These are phyloP conservation scores for Trachymyrmex cornetzi DNA, from an alignment of 1,140 invertebrate species.

Conservation along the genomic window DNA sequence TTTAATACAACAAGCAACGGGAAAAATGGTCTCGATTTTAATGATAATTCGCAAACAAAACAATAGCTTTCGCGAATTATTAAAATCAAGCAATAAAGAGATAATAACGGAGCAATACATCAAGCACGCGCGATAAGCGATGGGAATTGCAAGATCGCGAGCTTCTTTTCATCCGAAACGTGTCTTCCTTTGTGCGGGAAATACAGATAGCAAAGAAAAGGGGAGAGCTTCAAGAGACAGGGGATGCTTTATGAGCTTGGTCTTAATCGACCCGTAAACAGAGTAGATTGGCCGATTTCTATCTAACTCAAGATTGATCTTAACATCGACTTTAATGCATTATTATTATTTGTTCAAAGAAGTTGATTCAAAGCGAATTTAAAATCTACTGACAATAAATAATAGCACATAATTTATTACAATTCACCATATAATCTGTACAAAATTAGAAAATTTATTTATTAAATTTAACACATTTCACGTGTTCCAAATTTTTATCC, in stretches of 20 bases:
- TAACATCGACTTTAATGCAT: background rate
- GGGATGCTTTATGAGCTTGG: constrained; percentile 19
- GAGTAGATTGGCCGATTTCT: background rate
- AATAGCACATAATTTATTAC: background rate
- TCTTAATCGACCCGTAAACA: constrained; percentile 26
- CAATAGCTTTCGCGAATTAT: constrained; percentile 37
- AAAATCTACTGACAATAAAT: background rate
- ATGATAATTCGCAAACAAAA: constrained; percentile 7
- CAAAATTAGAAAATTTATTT: too few relatives aligned
- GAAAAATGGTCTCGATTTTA: background rate
- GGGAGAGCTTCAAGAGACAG: background rate
- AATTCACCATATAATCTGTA: background rate
- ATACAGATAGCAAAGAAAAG: constrained; percentile 27
- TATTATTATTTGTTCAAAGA: background rate
- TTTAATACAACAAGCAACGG: background rate
- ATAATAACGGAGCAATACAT: constrained; percentile 13
- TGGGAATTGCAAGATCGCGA: background rate
- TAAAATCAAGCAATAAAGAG: constrained; percentile 27
- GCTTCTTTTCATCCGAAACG: constrained; percentile 35
- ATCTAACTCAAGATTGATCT: background rate
- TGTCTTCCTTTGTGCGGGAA: constrained; percentile 32
- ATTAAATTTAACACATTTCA: too few relatives aligned
- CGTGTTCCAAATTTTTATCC: too few relatives aligned
- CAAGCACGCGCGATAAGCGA: constrained; percentile 2
- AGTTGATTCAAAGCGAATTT: background rate